A percentile compares a stretch with the other conserved stretches of the same genome.
phyloP scores from a whole-genome alignment of 2,797 vertebrate genomes.

The Nyctalus aviator region DNA sequence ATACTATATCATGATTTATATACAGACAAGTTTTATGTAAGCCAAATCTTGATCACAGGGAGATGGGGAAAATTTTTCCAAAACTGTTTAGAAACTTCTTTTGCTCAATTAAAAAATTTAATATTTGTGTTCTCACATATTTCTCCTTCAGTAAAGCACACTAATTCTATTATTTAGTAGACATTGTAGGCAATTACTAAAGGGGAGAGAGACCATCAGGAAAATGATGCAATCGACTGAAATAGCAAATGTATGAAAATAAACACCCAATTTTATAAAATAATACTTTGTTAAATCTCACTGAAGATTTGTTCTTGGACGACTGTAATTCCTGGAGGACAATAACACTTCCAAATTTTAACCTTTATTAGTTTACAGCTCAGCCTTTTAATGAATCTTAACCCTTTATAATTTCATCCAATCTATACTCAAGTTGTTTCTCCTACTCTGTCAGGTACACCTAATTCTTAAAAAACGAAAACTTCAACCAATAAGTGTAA shows the following conservation, averaged over 20 bases:
- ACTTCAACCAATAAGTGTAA: neutral
- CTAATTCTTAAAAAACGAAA: conserved; percentile 42
- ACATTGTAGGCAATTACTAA: conserved; percentile 2
- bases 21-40: conserved; percentile 41
- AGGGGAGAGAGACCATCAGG: conserved; percentile 31
- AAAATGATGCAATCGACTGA: conserved; percentile 32
- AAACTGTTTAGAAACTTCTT: conserved; percentile 48
- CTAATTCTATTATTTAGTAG: conserved; percentile 8
- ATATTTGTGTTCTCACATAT: neutral
- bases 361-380: neutral
- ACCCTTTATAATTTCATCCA: neutral
- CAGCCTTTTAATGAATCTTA: conserved; percentile 50
- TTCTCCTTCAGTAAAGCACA: conserved; percentile 45
- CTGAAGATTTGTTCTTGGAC: conserved; percentile 16
- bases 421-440: neutral
- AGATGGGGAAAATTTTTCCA: neutral
- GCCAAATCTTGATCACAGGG: conserved; percentile 3
- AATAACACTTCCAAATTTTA: conserved; percentile 42
- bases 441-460: neutral
- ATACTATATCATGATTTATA: neutral
- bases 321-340: neutral
- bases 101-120: conserved; percentile 49
- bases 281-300: conserved; percentile 32
- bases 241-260: conserved; percentile 40
- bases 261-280: conserved; percentile 4